Conservation (phyloP, 2,888 invertebrate genomes). For the Caenorhabditis plicata region DNA sequence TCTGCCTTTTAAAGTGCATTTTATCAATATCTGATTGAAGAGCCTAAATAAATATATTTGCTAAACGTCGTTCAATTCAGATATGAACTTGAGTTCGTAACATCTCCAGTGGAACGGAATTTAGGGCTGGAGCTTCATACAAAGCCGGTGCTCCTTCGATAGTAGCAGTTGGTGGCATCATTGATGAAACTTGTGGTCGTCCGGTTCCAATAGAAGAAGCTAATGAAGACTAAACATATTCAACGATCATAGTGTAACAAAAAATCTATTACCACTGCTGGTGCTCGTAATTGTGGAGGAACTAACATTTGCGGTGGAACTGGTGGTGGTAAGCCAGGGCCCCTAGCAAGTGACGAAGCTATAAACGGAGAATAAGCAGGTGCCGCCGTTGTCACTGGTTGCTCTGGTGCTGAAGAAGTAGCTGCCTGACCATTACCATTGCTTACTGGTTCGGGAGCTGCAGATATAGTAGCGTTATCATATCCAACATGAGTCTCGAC, state of each 20-base stretch:
- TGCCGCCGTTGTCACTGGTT: background rate
- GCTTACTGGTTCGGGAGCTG: conserved; percentile 11
- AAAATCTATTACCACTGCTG: conserved; percentile 12
- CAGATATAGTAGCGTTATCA: conserved; percentile 25
- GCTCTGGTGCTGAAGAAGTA: conserved; percentile 1
- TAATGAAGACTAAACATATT: too few species aligned
- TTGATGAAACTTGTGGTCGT: background rate
- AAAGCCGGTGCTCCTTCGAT: conserved; percentile 40
- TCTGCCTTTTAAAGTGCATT: conserved; percentile 52
- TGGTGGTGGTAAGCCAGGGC: conserved; percentile 8
- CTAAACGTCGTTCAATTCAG: too few species aligned
- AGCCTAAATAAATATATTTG: too few species aligned
- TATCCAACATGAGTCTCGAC: conserved; percentile 13
- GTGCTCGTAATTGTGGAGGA: conserved; percentile 26
- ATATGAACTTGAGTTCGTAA: conserved; percentile 25
- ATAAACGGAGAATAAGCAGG: conserved; percentile 17
- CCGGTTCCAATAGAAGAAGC: too few species aligned
- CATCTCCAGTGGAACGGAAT: conserved; percentile 16
- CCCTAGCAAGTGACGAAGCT: conserved; percentile 4
- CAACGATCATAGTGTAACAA: too few species aligned
- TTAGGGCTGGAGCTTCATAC: conserved; percentile 25
- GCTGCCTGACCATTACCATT: too few species aligned
- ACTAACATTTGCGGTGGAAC: conserved; percentile 22
- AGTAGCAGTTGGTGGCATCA: conserved; percentile 22
- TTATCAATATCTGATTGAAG: conserved; percentile 57